A percentile compares a stretch with the other conserved stretches of the same genome.
Evolutionary conservation across 2,888 invertebrate genomes (phyloP).

Genomic region (Glyphotaelius pellucidus): DNA sequence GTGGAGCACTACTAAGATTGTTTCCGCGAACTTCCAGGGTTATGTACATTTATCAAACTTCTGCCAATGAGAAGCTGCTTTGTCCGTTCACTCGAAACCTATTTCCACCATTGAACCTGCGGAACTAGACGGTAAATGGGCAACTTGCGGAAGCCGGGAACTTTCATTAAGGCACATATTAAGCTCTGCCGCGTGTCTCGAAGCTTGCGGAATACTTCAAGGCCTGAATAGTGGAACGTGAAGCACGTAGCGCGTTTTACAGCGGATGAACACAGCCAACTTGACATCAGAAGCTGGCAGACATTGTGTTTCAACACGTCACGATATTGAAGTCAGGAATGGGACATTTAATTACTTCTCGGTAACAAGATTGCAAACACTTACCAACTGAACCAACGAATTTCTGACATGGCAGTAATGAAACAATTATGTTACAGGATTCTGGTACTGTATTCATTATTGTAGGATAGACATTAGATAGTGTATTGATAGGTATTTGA

Average conservation of each 20-base stretch:
- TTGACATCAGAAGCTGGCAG: neutral
- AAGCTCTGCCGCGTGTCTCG: neutral
- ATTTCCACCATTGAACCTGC: neutral
- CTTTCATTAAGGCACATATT: neutral
- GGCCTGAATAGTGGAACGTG: neutral
- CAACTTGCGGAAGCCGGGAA: neutral
- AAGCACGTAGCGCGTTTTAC: neutral
- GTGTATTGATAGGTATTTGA: neutral
- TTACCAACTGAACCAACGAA: neutral
- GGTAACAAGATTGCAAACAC: neutral
- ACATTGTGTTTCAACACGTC: neutral
- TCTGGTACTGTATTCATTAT: neutral
- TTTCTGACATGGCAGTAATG: neutral
- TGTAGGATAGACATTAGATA: neutral
- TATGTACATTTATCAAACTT: neutral
- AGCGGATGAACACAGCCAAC: neutral
- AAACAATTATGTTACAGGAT: neutral
- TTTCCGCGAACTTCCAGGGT: neutral
- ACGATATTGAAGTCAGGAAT: neutral
- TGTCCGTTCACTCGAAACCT: neutral
- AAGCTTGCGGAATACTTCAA: neutral
- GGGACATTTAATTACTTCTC: neutral
- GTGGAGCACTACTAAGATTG: neutral
- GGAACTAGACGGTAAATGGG: neutral
- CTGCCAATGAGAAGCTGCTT: neutral